Evolutionary conservation across 2,888 invertebrate genomes (phyloP).

Genomic region (Pyrgus malvae): DNA sequence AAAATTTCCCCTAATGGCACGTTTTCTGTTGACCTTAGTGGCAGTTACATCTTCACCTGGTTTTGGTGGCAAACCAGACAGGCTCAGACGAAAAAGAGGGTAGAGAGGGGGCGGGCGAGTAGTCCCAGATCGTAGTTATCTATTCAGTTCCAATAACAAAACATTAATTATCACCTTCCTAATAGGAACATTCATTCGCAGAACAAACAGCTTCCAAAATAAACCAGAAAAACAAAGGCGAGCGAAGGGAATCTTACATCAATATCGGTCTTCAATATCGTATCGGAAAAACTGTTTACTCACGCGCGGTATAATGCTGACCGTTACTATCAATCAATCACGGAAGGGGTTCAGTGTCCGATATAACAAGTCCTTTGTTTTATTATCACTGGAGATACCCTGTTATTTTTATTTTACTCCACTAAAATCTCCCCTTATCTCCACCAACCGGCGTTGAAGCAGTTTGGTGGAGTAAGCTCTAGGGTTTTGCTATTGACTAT

Average conservation of each 20-base stretch:
- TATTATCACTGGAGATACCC: conserved; percentile 44
- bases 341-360: conserved; percentile 51
- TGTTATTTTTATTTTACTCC: too few relatives aligned
- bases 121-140: neutral
- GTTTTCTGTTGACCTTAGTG: too few relatives aligned
- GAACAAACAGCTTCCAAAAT: conserved; percentile 1
- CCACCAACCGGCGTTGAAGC: too few relatives aligned
- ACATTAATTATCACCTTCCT: neutral
- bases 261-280: conserved; percentile 18
- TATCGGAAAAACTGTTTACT: conserved; percentile 22
- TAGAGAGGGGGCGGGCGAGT: too few relatives aligned
- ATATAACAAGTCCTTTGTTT: conserved; percentile 44
- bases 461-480: too few relatives aligned
- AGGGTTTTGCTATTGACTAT: too few relatives aligned
- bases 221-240: conserved; percentile 5
- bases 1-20: too few relatives aligned
- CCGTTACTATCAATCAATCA: conserved; percentile 52
- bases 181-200: neutral
- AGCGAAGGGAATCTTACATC: conserved; percentile 9
- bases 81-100: too few relatives aligned
- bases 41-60: too few relatives aligned
- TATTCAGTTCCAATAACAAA: neutral
- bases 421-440: too few relatives aligned
- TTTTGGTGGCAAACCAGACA: too few relatives aligned
- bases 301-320: conserved; percentile 11